Base-by-base conservation (phyloP, 1,140 invertebrate species). In the Trichoplusia ni region DNA sequence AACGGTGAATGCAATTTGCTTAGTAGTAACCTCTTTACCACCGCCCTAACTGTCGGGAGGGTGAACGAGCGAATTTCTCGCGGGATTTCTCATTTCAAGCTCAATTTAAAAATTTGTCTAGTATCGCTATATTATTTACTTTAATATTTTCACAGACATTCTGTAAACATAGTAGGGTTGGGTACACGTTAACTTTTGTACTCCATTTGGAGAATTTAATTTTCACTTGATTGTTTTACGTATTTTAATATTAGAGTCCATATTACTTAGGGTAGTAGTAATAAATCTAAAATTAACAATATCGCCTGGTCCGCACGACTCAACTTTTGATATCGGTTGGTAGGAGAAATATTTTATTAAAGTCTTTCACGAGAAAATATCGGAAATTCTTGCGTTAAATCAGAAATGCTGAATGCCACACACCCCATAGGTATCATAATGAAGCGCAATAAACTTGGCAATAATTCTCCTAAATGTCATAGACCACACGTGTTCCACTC, bases 11-110 rank as follows among this genome's bases (percentile, higher is more conserved):
- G 78, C 78, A 84, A 87, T 86, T 87, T 85, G 78, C 78, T 82
- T 84, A 81, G 80, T 73, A 82, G 77, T 86, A 79, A 86, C 77
- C 79, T 82, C 75, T 84, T 84, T 86, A 83, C 72, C 70, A 70
- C 42, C 29, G 27, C 18, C 72, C 71, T 69, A 79, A 82, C 72
- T 67, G 75, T 66, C 60, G 71, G 70, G 56, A 64, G 70, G 68
- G 56, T 38, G 68, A 56, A 75, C 62, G 68, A 68, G 73, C 42
- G 53, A 82, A 82, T 77, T 79, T 79, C 78, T 77, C 72, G 21
- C 44, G 75, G 75, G 76, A 77, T 76, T 76, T 82, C 75, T 81
- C 75, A 81, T 87, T 84, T 82, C 79, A 79, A 77, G 84, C 81
- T 81, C 76, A 83, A 82, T 84, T 86, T 83, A 75, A 72, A 78